phyloP scores from a whole-genome alignment of 23 tunicate genomes.

The Oikopleura dioica region DNA sequence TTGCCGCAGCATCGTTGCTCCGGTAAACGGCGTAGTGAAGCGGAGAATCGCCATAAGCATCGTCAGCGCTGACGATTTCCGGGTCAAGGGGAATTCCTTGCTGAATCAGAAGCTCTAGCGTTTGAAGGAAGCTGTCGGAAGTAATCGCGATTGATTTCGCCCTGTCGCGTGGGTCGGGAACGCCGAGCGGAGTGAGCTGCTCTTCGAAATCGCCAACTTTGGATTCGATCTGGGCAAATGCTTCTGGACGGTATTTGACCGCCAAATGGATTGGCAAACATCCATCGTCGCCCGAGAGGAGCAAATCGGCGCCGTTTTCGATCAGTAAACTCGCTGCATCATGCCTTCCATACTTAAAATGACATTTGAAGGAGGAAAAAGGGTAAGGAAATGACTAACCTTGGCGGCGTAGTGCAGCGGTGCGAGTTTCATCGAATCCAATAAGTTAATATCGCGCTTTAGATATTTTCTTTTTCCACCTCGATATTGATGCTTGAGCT shows the following conservation, averaged over 20 bases:
- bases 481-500: background rate
- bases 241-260: background rate
- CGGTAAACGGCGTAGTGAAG: background rate
- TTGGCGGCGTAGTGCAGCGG: background rate
- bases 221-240: background rate
- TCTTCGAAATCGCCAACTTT: background rate
- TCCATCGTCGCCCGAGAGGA: background rate
- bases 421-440: background rate
- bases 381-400: no score
- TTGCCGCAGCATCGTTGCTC: background rate
- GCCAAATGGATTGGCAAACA: background rate
- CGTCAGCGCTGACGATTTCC: background rate
- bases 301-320: background rate
- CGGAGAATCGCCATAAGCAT: background rate
- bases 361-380: no score
- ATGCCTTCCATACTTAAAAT: background rate
- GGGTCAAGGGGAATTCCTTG: background rate
- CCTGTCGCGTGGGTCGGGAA: background rate
- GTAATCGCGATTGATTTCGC: background rate
- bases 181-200: no score
- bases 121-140: background rate
- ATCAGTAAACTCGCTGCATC: background rate
- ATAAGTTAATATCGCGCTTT: background rate
- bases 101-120: background rate
- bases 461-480: background rate